phyloP scores from a whole-genome alignment of 2,113 vertebrate species.

The Sciurus niger region DNA sequence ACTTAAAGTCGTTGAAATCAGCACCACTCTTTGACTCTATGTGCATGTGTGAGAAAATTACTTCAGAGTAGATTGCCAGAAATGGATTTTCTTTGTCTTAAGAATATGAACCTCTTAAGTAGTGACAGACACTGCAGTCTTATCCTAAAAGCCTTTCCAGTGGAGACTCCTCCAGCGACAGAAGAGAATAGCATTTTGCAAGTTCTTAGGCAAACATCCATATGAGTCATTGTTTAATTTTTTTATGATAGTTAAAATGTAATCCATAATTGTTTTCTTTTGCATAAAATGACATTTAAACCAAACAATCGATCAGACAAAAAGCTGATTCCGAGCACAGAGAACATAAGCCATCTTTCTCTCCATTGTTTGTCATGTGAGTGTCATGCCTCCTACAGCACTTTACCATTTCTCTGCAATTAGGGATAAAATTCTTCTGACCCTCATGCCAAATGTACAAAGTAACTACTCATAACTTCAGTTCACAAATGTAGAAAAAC shows the following conservation, averaged over 20 bases:
- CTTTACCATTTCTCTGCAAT: neutral
- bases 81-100: neutral
- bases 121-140: neutral
- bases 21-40: neutral
- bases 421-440: neutral
- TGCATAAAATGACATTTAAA: constrained; percentile 7
- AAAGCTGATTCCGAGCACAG: neutral
- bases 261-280: neutral
- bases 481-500: neutral
- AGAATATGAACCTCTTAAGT: neutral
- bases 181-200: neutral
- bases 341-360: neutral
- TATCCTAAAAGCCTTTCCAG: neutral
- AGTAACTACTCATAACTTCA: neutral
- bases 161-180: neutral
- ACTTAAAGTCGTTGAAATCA: neutral
- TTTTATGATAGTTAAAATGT: neutral
- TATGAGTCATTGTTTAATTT: neutral
- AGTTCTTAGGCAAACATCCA: neutral
- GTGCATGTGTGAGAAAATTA: neutral
- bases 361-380: neutral
- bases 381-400: no score
- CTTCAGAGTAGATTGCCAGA: neutral
- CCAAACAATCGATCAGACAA: neutral
- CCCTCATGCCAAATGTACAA: neutral